Evolutionary conservation across 2,113 vertebrate genomes (phyloP).

Genomic region (Loxodonta africana): DNA sequence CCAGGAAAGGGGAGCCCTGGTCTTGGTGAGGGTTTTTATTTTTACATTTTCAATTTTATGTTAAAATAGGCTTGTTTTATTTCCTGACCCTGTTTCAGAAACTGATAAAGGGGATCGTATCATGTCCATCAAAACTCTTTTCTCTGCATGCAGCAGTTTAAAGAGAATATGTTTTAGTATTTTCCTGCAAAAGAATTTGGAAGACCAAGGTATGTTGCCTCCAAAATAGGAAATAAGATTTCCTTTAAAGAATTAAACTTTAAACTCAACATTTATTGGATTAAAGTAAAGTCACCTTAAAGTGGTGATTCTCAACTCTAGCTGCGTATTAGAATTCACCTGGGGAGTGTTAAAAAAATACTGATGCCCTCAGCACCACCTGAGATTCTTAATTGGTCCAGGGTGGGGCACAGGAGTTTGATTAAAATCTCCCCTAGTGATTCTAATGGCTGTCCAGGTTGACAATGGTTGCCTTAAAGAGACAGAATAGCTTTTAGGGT

Average conservation of each 20-base stretch:
- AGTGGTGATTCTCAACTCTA: neutral
- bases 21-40: neutral
- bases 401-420: neutral
- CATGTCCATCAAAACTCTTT: neutral
- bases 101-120: conserved; percentile 4
- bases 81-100: conserved; percentile 49
- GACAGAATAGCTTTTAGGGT: neutral
- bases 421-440: neutral
- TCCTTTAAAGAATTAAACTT: conserved; percentile 42
- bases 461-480: conserved; percentile 1
- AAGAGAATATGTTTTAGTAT: neutral
- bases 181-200: conserved; percentile 41
- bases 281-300: conserved; percentile 49
- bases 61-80: conserved; percentile 39
- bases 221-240: conserved; percentile 14
- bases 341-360: neutral
- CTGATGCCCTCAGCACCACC: neutral
- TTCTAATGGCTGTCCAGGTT: neutral
- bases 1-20: neutral
- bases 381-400: conserved; percentile 27
- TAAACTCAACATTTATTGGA: neutral
- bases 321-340: neutral
- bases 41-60: conserved; percentile 37
- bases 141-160: conserved; percentile 5
- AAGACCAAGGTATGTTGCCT: neutral